Percentiles rank a stretch among this genome's conserved stretches.
phyloP scores from a whole-genome alignment of 2,888 invertebrate genomes.

The Drosophila sordidapex region DNA sequence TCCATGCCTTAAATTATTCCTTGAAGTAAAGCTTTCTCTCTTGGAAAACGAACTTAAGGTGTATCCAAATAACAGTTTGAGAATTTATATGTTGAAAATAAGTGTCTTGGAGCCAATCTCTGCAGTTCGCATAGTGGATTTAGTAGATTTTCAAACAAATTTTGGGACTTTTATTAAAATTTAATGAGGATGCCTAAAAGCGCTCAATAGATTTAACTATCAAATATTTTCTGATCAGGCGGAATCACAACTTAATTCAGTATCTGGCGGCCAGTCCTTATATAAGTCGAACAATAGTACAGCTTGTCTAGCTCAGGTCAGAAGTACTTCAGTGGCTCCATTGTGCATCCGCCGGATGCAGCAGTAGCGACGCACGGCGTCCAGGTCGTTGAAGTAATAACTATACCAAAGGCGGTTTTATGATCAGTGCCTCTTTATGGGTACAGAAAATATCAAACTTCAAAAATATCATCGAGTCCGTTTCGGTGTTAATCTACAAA shows the following conservation, averaged over 20 bases:
- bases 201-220: not conserved
- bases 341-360: constrained; percentile 31
- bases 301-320: constrained; percentile 8
- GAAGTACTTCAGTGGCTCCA: constrained; percentile 29
- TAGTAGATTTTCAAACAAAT: accelerated
- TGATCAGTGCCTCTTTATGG: not conserved
- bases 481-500: constrained; percentile 30
- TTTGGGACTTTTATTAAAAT: accelerated
- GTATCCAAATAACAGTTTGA: not conserved
- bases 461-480: constrained; percentile 3
- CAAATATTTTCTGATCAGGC: not conserved
- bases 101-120: not conserved
- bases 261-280: constrained; percentile 22
- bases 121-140: not conserved
- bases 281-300: constrained; percentile 42
- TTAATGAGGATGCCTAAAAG: not conserved
- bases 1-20: not conserved
- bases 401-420: constrained; percentile 37
- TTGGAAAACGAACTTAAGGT: not conserved
- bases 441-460: constrained; percentile 19
- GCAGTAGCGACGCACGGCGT: constrained; percentile 10
- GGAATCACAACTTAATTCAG: not conserved
- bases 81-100: not conserved
- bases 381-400: constrained; percentile 37
- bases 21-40: not conserved